Percentiles rank a stretch among this genome's conserved stretches.
Evolutionary conservation across 2,888 invertebrate genomes (phyloP).

Genomic region (Schizaphis graminum): DNA sequence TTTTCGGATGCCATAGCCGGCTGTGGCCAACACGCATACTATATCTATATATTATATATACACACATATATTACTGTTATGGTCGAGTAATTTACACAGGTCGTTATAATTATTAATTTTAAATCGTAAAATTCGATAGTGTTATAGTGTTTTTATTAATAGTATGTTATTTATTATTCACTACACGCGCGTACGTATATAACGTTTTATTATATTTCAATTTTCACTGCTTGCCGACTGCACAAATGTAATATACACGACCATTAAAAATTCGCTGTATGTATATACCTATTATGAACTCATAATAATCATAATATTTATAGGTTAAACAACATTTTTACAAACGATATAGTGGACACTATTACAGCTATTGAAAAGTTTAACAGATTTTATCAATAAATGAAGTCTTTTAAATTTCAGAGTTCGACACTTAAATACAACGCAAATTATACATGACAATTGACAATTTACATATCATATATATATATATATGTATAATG

Average conservation of each 20-base stretch:
- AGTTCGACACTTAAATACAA: not conserved
- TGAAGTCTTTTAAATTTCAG: not conserved
- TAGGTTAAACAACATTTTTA: not conserved
- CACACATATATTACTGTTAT: not conserved
- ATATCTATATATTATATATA: not conserved
- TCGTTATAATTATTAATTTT: constrained; percentile 58
- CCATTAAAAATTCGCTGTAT: not conserved
- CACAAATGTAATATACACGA: not conserved
- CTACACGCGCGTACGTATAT: not conserved
- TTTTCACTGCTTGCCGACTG: not conserved
- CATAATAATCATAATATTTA: not conserved
- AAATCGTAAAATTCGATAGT: constrained; percentile 46
- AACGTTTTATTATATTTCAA: not conserved
- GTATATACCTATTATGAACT: not conserved
- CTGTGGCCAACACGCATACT: constrained; percentile 31
- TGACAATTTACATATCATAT: not conserved
- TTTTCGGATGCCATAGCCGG: constrained; percentile 45
- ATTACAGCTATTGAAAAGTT: not conserved
- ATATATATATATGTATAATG: too few species aligned
- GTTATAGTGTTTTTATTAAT: constrained; percentile 11
- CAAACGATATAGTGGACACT: not conserved
- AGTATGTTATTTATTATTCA: not conserved
- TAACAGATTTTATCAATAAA: not conserved
- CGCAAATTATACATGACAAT: not conserved
- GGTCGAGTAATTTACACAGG: constrained; percentile 31